phyloP scores from a whole-genome alignment of 2,113 vertebrate species.

The Paracanthobrama guichenoti region DNA sequence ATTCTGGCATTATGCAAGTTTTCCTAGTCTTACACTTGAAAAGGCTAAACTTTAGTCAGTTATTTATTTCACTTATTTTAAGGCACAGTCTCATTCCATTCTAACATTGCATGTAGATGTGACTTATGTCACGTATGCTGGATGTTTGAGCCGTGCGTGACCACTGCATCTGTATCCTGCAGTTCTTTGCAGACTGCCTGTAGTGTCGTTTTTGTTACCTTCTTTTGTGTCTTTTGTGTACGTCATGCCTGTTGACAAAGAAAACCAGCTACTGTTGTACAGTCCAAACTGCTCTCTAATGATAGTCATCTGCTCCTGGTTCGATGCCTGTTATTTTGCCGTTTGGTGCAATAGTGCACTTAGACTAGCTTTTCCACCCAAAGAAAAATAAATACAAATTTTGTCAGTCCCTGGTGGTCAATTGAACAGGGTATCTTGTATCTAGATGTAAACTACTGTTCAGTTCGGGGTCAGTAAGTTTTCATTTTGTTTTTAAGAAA shows the following conservation, averaged over 20 bases:
- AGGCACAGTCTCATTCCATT: no score
- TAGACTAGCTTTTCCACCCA: neutral
- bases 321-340: no score
- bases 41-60: neutral
- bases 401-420: no score
- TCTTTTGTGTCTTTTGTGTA: neutral
- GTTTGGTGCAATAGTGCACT: neutral
- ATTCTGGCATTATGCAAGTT: no score
- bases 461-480: no score
- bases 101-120: neutral
- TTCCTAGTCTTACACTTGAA: no score
- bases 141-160: neutral
- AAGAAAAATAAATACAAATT: neutral
- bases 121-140: neutral
- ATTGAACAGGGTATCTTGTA: accelerated
- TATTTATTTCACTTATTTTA: neutral
- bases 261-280: neutral
- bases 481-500: no score
- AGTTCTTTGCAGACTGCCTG: neutral
- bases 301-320: no score
- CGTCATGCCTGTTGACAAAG: neutral
- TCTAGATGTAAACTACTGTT: no score
- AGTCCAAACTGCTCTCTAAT: no score
- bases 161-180: neutral
- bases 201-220: neutral